Evolutionary conservation across 2,113 vertebrate genomes (phyloP), one percentile per base, ranked within the genome.

Genomic region (Scytalopus superciliaris): DNA sequence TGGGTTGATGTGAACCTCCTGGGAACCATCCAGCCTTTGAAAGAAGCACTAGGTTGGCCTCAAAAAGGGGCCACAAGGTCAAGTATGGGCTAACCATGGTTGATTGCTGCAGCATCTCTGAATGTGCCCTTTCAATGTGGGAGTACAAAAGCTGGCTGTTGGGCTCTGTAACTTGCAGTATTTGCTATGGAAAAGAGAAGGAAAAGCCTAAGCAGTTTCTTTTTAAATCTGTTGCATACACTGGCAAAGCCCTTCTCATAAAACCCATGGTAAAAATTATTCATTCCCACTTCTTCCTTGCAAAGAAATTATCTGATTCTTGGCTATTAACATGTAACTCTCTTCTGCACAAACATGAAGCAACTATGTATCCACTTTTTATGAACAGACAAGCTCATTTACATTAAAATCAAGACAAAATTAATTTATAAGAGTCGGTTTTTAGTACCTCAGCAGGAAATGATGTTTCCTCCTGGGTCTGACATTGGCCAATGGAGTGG

Each of bases 161-260:
- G 4, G 27, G 21, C 16, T 90, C 55, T 69, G 19, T 49, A 69
- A 27, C 25, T 49, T 40, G 17, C 59, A 73, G 14, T 28, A 33
- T 86, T 90, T 92, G 68, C 28, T 53, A 33, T 35, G 44, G 62
- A 11, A 64, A 84, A 77, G 44, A 73, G 67, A 69, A 95, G 55
- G 50, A 77, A 91, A 74, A 84, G 24, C 31, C 18, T 23, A 14
- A 50, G 15, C 19, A 52, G 18, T 4, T 53, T 64, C 56, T 81
- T 69, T 22, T 62, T 50, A 33, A 35, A 76, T 56, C 24, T 89
- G 74, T 25, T 1, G 1, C 22, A 12, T 44, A 50, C 2, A 6
- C 70, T 80, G 53, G 40, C 55, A 77, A 44, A 86, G 17, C 25
- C 84, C 23, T 9, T 70, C 31, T 59, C 16, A 6, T 53, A 52